Evolutionary conservation across 2,113 vertebrate species (phyloP), one percentile per base, ranked within the genome.

Genomic region (Myotis yumanensis): DNA sequence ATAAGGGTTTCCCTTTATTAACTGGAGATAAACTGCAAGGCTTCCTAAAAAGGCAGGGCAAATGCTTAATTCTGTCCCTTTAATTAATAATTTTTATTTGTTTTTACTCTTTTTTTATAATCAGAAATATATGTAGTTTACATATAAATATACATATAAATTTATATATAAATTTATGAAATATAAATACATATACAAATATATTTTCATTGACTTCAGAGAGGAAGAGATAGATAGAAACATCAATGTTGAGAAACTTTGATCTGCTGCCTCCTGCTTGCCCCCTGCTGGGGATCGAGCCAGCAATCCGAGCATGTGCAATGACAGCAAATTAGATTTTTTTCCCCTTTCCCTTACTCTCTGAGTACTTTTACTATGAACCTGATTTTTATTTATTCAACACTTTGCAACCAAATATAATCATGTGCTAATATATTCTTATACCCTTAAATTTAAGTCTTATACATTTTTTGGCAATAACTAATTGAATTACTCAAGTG

Each of bases 381-480:
- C 28, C 11, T 59, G 37, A 79, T 64, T 62, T 94, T 81, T 54
- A 94, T 68, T 88, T 86, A 96, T 62, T 89, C 15, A 88, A 20
- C 66, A 89, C 16, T 86, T 89, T 69, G 10, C 35, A 76, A 66
- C 71, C 25, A 94, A 77, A 93, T 86, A 90, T 32, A 48, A 86
- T 59, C 35, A 59, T 35, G 68, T 46, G 88, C n/a, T n/a, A n/a
- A n/a, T n/a, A n/a, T n/a, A n/a, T n/a, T n/a, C 82, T 80, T 92
- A 3, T 86, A 28, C 18, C 14, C 51, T 90, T 66, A 80, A 46
- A 46, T 46, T 46, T 46, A 46, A 46, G 8, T 84, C 54, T 85
- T 79, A 80, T 6, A 83, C 51, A 16, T 94, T 93, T n/a, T 46
- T 48, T 90, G 46, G 62, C 12, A 90, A 66, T 51, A 91, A 90